Evolutionary conservation across 2,888 invertebrate genomes (phyloP).

Genomic region (Trichacis sp.): DNA sequence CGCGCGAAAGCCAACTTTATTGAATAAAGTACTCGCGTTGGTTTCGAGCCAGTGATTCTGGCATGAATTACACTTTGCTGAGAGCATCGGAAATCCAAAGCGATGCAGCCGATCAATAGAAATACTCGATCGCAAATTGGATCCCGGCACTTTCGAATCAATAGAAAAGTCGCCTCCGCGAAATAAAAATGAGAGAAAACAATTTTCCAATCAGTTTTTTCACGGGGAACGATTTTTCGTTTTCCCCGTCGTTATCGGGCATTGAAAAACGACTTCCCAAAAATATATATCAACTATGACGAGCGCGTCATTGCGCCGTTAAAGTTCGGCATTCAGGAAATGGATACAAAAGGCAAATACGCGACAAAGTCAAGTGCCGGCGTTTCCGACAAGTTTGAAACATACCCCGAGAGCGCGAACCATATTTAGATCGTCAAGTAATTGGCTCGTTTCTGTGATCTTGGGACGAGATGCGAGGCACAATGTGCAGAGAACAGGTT

Average conservation of each 20-base stretch:
- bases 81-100: slow-evolving; percentile 32
- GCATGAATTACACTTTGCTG: slow-evolving; percentile 32
- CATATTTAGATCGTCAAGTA: slow-evolving; percentile 36
- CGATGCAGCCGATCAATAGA: slow-evolving; percentile 32
- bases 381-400: slow-evolving; percentile 21
- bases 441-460: slow-evolving; percentile 36
- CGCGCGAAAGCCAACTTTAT: slow-evolving; percentile 1
- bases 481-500: slow-evolving; percentile 19
- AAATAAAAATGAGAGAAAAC: not conserved
- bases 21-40: not conserved
- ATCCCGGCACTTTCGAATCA: slow-evolving; percentile 32
- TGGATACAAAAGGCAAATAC: too few species aligned
- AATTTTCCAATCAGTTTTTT: not conserved
- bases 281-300: too few species aligned
- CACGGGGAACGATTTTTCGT: too few species aligned
- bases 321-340: too few species aligned
- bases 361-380: not conserved
- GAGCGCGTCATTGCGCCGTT: too few species aligned
- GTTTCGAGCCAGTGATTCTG: slow-evolving; percentile 23
- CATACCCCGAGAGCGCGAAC: slow-evolving; percentile 30
- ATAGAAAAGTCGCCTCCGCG: slow-evolving; percentile 4
- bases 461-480: slow-evolving; percentile 26
- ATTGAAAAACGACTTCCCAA: too few species aligned
- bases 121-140: slow-evolving; percentile 38
- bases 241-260: too few species aligned